phyloP scores from a whole-genome alignment of 2,888 invertebrate species.

The Zaprionus bogoriensis region DNA sequence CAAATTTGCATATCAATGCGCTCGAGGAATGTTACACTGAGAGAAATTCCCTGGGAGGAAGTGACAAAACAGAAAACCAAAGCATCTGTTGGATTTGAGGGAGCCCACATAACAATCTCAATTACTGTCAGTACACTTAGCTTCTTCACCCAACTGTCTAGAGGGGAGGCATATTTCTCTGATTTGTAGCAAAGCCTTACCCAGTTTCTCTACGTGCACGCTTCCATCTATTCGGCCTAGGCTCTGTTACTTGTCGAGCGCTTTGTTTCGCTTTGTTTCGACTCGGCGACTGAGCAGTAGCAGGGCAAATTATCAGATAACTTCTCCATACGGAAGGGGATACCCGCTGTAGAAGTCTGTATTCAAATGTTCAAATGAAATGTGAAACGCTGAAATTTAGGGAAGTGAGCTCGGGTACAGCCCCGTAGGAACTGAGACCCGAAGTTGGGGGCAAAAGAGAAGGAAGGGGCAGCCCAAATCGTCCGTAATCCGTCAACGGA shows the following conservation, averaged over 20 bases:
- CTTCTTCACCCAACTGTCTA: too few species aligned
- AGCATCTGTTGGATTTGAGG: background rate
- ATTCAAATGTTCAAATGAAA: constrained; percentile 78
- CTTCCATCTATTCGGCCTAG: too few species aligned
- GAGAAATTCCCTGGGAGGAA: constrained; percentile 6
- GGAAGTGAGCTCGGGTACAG: constrained; percentile 4
- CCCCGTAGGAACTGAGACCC: background rate
- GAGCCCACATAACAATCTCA: too few species aligned
- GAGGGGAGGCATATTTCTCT: too few species aligned
- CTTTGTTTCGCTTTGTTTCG: constrained; percentile 65
- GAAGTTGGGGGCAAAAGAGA: background rate
- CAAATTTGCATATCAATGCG: constrained; percentile 79
- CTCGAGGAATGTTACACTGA: constrained; percentile 38
- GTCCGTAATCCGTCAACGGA: constrained; percentile 82
- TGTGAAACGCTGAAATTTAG: constrained; percentile 75
- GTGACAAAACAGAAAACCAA: background rate
- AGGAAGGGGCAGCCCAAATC: constrained; percentile 56
- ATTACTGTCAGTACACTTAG: too few species aligned
- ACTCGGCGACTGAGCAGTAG: too few species aligned
- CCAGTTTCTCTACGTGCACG: too few species aligned
- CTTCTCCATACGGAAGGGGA: constrained; percentile 26
- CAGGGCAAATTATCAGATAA: constrained; percentile 77
- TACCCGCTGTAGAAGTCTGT: constrained; percentile 43
- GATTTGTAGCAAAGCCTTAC: too few species aligned
- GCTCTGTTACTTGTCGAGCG: too few species aligned